Evolutionary conservation across 2,113 vertebrate genomes (phyloP).

Genomic region (Cygnus atratus): DNA sequence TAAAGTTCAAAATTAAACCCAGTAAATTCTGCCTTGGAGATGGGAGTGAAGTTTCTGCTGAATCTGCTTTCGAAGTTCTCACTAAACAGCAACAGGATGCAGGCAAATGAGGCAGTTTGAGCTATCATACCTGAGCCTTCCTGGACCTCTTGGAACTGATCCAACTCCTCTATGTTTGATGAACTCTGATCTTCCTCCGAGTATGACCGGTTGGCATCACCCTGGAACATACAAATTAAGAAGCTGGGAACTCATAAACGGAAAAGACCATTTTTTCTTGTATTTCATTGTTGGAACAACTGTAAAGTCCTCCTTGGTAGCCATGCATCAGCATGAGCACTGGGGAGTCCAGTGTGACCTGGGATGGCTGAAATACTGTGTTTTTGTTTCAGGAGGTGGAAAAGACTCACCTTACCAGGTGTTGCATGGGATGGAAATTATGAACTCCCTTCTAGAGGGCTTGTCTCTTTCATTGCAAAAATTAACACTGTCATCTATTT

Average conservation of each 20-base stretch:
- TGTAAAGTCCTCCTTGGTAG: background rate
- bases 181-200: constrained; percentile 92
- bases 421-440: background rate
- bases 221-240: constrained; percentile 74
- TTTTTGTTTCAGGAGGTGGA: background rate
- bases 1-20: background rate
- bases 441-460: background rate
- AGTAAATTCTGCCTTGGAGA: background rate
- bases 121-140: constrained; percentile 81
- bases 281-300: background rate
- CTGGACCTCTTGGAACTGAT: constrained; percentile 86
- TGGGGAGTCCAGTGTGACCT: background rate
- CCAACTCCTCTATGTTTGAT: constrained; percentile 88
- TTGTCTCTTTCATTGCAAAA: background rate
- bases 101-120: background rate
- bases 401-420: background rate
- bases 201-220: constrained; percentile 92
- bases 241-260: background rate
- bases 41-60: background rate
- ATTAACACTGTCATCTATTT: rapidly evolving
- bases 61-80: constrained; percentile 1
- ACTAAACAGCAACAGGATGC: background rate
- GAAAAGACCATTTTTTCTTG: background rate
- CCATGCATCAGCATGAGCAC: background rate
- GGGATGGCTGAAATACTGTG: rapidly evolving